Conservation (phyloP, 2,797 vertebrate genomes). For the Falco berigora region DNA sequence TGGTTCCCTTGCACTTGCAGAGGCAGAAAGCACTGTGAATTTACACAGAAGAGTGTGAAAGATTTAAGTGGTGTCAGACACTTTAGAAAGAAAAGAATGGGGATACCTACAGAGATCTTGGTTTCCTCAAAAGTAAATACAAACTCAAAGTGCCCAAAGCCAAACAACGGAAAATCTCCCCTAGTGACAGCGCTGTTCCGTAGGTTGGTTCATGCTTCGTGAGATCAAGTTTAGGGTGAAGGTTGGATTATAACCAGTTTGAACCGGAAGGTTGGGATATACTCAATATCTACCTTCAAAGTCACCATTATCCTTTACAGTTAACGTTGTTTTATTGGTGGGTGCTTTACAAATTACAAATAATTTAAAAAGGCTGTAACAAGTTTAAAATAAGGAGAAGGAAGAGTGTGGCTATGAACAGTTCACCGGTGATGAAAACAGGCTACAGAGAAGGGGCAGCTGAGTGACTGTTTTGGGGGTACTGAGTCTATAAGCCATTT, state of each 20-base stretch:
- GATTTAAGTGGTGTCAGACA: background rate
- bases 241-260: background rate
- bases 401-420: background rate
- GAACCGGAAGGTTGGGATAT: background rate
- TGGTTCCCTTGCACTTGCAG: background rate
- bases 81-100: background rate
- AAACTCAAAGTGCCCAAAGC: background rate
- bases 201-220: background rate
- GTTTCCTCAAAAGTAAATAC: background rate
- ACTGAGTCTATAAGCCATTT: background rate
- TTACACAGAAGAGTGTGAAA: background rate
- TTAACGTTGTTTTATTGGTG: background rate
- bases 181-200: background rate
- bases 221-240: background rate
- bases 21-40: background rate
- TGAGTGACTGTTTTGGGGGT: background rate
- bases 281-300: background rate
- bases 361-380: background rate
- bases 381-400: background rate
- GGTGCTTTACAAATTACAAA: background rate
- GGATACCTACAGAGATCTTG: background rate
- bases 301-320: background rate
- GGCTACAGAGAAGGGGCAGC: background rate
- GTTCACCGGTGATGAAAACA: background rate
- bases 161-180: background rate